phyloP scores from a whole-genome alignment of 2,888 invertebrate species.

The Chrysolina oricalcia region DNA sequence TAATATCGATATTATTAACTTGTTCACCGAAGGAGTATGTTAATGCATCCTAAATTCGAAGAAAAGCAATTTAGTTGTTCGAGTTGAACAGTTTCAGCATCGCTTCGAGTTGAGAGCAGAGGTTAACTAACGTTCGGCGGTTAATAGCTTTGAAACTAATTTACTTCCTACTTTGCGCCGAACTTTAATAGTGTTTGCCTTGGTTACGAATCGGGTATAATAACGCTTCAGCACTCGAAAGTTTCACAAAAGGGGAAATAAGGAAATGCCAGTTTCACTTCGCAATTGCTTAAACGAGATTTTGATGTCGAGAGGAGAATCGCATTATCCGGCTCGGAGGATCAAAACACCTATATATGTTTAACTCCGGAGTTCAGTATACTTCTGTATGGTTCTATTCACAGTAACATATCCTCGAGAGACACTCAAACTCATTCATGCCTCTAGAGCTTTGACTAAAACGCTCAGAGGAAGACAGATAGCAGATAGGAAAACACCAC shows the following conservation, averaged over 20 bases:
- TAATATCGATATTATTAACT: conserved; percentile 16
- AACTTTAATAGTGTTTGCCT: conserved; percentile 51
- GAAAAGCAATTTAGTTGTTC: conserved; percentile 37
- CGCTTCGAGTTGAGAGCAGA: conserved; percentile 28
- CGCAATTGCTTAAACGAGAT: conserved; percentile 24
- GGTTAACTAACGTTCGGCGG: conserved; percentile 44
- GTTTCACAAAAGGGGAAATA: conserved; percentile 29
- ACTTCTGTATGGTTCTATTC: neutral
- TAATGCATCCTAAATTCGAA: conserved; percentile 27
- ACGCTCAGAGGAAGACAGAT: too few species aligned
- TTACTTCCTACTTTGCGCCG: conserved; percentile 44
- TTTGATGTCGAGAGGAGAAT: conserved; percentile 21
- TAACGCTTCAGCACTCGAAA: conserved; percentile 31
- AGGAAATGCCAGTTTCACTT: conserved; percentile 27
- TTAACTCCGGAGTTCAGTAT: neutral
- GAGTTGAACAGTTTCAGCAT: conserved; percentile 17
- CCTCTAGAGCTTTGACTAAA: too few species aligned
- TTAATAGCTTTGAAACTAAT: conserved; percentile 50
- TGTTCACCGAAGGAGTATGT: conserved; percentile 21
- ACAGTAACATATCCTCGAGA: too few species aligned
- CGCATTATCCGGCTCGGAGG: conserved; percentile 17
- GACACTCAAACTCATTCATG: too few species aligned
- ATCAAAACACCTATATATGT: neutral
- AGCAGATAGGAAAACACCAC: too few species aligned
- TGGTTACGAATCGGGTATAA: conserved; percentile 37